These are phyloP conservation scores for Calyptomena viridis DNA, from an alignment of 2,113 vertebrate species.

Conservation along the genomic window DNA sequence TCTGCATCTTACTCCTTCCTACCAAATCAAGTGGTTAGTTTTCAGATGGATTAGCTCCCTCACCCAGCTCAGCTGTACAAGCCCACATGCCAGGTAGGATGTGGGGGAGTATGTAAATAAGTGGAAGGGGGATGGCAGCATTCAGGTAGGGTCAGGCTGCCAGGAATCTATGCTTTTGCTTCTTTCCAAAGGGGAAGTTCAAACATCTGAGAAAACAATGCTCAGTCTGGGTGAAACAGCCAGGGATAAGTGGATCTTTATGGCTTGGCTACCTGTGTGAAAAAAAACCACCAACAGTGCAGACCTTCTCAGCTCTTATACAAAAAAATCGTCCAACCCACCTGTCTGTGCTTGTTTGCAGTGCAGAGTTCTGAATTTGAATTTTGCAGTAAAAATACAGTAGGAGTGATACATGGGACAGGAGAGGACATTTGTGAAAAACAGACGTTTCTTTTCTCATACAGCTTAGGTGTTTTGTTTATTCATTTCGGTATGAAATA, in stretches of 20 bases:
- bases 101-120: background rate
- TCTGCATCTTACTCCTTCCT: background rate
- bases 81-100: background rate
- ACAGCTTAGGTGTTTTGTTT: background rate
- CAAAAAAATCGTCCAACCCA: background rate
- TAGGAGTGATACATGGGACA: background rate
- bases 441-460: background rate
- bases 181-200: background rate
- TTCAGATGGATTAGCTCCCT: background rate
- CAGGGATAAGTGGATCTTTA: background rate
- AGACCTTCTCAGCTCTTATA: background rate
- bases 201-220: background rate
- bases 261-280: background rate
- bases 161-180: background rate
- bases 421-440: background rate
- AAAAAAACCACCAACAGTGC: background rate
- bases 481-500: background rate
- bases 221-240: background rate
- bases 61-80: background rate
- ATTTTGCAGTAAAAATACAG: background rate
- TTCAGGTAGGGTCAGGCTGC: background rate
- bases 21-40: background rate
- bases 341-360: background rate
- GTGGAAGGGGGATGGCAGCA: background rate
- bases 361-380: background rate